Percentiles rank a stretch among this genome's conserved stretches.
Conservation (phyloP, 1,140 invertebrate genomes). For the Pteromalus puparum region DNA sequence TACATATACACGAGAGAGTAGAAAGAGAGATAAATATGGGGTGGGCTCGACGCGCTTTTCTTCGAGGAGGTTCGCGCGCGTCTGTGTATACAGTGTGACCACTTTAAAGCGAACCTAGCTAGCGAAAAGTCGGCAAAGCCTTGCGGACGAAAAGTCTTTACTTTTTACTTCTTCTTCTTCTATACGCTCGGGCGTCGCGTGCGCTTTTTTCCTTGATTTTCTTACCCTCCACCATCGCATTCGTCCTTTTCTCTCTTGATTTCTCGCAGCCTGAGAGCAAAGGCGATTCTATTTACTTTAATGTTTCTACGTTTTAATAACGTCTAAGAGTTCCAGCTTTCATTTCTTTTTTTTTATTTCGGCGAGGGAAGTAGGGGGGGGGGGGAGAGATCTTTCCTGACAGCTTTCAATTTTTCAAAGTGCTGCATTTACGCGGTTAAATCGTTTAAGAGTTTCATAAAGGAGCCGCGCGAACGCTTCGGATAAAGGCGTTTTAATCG, state of each 20-base stretch:
- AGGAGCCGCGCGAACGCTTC: not conserved
- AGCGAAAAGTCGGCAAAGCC: slow-evolving; percentile 31
- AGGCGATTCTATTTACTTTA: slow-evolving; percentile 46
- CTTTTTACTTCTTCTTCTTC: slow-evolving; percentile 20
- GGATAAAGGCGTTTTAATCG: slow-evolving; percentile 3
- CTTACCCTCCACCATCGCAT: not conserved
- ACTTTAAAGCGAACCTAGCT: slow-evolving; percentile 7
- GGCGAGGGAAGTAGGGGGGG: not conserved
- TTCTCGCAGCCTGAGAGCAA: not conserved
- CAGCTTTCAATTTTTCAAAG: slow-evolving; percentile 27
- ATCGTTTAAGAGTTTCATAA: slow-evolving; percentile 17
- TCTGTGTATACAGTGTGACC: slow-evolving; percentile 21
- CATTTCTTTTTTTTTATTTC: not conserved
- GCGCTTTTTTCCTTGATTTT: not conserved
- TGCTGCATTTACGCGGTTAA: slow-evolving; percentile 17
- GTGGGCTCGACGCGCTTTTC: slow-evolving; percentile 28
- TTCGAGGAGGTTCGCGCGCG: not conserved
- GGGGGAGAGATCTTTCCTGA: not conserved
- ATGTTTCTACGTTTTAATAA: slow-evolving; percentile 46
- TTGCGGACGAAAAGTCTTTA: slow-evolving; percentile 40
- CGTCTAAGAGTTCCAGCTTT: slow-evolving; percentile 4
- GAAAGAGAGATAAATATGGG: not conserved
- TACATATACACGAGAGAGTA: not conserved
- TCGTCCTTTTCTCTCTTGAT: not conserved
- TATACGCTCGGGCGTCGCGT: no score